Evolutionary conservation across 2,113 vertebrate species (phyloP), one percentile per base, ranked within the genome.

Genomic region (Cyanoderma ruficeps): DNA sequence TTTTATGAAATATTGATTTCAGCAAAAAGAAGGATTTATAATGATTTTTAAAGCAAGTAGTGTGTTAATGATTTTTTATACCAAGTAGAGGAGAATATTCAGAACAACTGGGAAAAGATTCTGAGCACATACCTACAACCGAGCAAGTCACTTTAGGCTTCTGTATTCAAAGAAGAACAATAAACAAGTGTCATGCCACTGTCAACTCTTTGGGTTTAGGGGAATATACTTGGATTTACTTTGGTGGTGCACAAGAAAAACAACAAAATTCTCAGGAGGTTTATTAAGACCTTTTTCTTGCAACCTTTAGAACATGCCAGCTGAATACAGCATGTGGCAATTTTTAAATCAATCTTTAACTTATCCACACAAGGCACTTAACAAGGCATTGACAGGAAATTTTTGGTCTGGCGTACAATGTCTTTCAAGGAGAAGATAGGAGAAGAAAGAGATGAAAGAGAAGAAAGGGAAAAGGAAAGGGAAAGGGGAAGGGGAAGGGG

Each of bases 121-220:
- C 13, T 0, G 3, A 87, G 33, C 23, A 39, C 12, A 37, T 44
- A 39, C 4, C 4, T 74, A 41, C 16, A 74, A 49, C 2, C 15
- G 8, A 67, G 15, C 4, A 88, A n/a, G n/a, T 41, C 7, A 42
- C 4, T 83, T 57, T 19, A 91, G 5, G 5, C 10, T 70, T 82
- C 27, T 47, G 6, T 70, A 44, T 56, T 75, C 30, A 65, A 70
- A 78, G 37, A 18, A 23, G 46, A 75, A 25, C 10, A 74, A 52
- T 23, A 30, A 47, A 30, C 3, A 24, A 47, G 12, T 24, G 13
- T 24, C 35, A 39, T 39, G 15, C 7, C 12, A 19, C 13, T 24
- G 41, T 39, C 15, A 4, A 6, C 13, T 28, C 8, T 3, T 8
- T 0, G 0, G 1, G 2, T 78, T 87, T 61, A 53, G 10, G 23